phyloP scores from a whole-genome alignment of 1,140 invertebrate species.

The Cydia strobilella region DNA sequence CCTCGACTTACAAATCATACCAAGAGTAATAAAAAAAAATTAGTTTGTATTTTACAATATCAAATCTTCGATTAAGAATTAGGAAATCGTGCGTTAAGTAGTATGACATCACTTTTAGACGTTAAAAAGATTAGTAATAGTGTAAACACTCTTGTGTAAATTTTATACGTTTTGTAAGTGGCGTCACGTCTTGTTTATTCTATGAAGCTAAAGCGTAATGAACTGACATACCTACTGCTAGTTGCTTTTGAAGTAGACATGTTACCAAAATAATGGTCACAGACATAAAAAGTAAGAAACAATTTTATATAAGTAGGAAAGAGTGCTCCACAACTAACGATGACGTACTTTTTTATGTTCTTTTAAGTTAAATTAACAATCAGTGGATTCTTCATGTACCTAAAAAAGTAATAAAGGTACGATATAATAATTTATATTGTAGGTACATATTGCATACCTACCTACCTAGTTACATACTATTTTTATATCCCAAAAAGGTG shows the following conservation, averaged over 20 bases:
- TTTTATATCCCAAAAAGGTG: too few relatives aligned
- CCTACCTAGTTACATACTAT: too few relatives aligned
- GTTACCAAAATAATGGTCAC: background rate
- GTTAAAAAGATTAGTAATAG: conserved; percentile 69
- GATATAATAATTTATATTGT: too few relatives aligned
- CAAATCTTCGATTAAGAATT: conserved; percentile 5
- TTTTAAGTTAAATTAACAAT: too few relatives aligned
- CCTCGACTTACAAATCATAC: background rate
- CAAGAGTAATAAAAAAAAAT: background rate
- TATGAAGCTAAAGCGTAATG: conserved; percentile 37
- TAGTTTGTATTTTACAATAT: background rate
- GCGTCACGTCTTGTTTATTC: conserved; percentile 46
- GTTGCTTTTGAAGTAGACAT: background rate
- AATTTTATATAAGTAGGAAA: background rate
- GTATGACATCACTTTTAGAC: conserved; percentile 65
- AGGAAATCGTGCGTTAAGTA: conserved; percentile 34
- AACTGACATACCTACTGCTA: conserved; percentile 26
- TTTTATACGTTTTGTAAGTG: conserved; percentile 45
- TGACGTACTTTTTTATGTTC: too few relatives aligned
- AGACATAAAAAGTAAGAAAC: background rate
- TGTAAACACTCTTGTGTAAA: conserved; percentile 55
- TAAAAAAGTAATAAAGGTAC: too few relatives aligned
- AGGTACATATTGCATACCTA: too few relatives aligned
- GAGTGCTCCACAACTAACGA: too few relatives aligned
- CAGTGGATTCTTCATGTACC: too few relatives aligned